A percentile compares a stretch with the other conserved stretches of the same genome.
Conservation (phyloP, 2,113 vertebrate species). For the Onychorhynchus coronatus region DNA sequence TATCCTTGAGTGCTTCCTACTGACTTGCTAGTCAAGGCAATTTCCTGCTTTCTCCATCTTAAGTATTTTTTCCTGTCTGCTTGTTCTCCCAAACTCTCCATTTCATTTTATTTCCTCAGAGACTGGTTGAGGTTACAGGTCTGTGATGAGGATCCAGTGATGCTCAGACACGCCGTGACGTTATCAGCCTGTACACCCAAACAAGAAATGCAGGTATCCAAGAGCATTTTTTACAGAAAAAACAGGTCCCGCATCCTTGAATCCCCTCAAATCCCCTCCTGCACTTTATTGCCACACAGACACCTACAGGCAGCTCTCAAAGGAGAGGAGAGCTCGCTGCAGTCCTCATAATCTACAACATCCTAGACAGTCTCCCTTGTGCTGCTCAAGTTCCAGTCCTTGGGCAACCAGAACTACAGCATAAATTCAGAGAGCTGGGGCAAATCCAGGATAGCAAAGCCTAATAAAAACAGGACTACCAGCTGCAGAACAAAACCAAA, state of each 20-base stretch:
- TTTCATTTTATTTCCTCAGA: background rate
- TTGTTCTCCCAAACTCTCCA: background rate
- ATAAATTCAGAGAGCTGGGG: background rate
- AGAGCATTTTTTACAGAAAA: background rate
- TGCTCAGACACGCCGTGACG: background rate
- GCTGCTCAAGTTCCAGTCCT: background rate
- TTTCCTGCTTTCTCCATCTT: background rate
- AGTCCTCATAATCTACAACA: background rate
- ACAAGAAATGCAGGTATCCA: background rate
- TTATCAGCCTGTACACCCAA: background rate
- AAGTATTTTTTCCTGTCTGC: background rate
- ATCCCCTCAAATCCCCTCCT: background rate
- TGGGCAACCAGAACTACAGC: background rate
- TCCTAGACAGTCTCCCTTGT: background rate
- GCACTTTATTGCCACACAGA: background rate
- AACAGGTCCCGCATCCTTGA: background rate
- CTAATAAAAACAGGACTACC: background rate
- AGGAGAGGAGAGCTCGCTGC: background rate
- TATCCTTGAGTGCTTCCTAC: background rate
- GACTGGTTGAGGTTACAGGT: background rate
- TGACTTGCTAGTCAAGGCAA: background rate
- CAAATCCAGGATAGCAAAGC: background rate
- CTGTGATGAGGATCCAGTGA: background rate
- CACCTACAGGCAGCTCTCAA: background rate
- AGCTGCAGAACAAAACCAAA: background rate